These are phyloP conservation scores for Parasteatoda lunata DNA, from an alignment of 2,888 invertebrate species.

Conservation along the genomic window DNA sequence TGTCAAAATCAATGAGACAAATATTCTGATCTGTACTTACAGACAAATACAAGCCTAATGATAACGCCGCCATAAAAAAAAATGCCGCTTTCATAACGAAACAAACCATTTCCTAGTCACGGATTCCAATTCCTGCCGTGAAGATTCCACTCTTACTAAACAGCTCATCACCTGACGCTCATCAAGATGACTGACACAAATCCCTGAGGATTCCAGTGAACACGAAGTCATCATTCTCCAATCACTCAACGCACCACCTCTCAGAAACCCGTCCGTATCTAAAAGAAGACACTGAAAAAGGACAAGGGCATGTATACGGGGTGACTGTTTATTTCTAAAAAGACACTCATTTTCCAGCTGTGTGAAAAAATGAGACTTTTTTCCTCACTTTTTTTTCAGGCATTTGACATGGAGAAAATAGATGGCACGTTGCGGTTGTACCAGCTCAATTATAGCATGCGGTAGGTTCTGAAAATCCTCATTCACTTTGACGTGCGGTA, in stretches of 20 bases:
- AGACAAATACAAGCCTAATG: not conserved
- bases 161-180: constrained; percentile 58
- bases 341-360: constrained; percentile 48
- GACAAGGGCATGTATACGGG: constrained; percentile 11
- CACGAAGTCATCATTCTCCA: constrained; percentile 49
- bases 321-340: constrained; percentile 59
- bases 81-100: not conserved
- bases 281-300: constrained; percentile 40
- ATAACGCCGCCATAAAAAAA: not conserved
- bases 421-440: constrained; percentile 20
- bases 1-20: no score
- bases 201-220: constrained; percentile 44
- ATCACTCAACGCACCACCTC: constrained; percentile 44
- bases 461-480: constrained; percentile 28
- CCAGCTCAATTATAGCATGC: constrained; percentile 64
- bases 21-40: not conserved
- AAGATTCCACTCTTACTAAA: constrained; percentile 46
- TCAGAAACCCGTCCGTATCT: constrained; percentile 4
- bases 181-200: constrained; percentile 50
- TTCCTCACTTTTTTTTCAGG: not conserved
- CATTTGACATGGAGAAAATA: not conserved
- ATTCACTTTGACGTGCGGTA: constrained; percentile 37
- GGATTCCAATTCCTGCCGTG: constrained; percentile 8
- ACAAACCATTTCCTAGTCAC: constrained; percentile 19
- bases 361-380: constrained; percentile 3